Percentiles rank a stretch among this genome's conserved stretches.
These are phyloP conservation scores for Pholis gunnellus DNA, from an alignment of 2,113 vertebrate species.

Conservation along the genomic window DNA sequence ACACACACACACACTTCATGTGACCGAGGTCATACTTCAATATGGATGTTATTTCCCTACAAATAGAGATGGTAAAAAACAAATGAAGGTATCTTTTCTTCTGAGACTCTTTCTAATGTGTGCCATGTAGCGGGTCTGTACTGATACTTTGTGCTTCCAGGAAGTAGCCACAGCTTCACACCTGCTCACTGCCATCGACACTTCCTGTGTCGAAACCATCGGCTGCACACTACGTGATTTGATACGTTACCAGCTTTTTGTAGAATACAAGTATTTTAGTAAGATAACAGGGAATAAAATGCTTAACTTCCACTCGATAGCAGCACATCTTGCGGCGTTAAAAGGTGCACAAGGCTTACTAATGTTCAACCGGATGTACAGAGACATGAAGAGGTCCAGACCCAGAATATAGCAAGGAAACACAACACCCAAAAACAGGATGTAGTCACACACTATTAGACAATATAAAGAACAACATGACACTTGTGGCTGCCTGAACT, in stretches of 20 bases:
- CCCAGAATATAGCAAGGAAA: too few relatives aligned
- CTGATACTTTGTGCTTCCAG: not conserved
- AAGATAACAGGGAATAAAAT: too few relatives aligned
- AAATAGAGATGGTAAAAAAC: not conserved
- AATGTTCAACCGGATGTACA: too few relatives aligned
- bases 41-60: not conserved
- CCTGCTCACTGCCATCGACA: not conserved
- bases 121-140: not conserved
- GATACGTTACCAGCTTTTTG: not conserved
- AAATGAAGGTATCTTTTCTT: not conserved
- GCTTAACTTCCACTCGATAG: not conserved
- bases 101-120: not conserved
- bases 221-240: not conserved
- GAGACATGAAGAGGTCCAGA: too few relatives aligned
- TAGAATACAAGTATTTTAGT: too few relatives aligned
- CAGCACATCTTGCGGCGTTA: not conserved
- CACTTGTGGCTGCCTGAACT: too few relatives aligned
- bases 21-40: not conserved
- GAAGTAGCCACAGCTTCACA: not conserved
- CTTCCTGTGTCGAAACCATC: not conserved
- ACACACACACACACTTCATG: constrained; percentile 9
- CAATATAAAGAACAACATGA: too few relatives aligned
- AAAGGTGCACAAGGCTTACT: not conserved
- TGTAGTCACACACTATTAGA: too few relatives aligned
- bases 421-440: too few relatives aligned